These are phyloP conservation scores for Pollenia angustigena DNA, from an alignment of 2,888 invertebrate genomes.

Conservation along the genomic window DNA sequence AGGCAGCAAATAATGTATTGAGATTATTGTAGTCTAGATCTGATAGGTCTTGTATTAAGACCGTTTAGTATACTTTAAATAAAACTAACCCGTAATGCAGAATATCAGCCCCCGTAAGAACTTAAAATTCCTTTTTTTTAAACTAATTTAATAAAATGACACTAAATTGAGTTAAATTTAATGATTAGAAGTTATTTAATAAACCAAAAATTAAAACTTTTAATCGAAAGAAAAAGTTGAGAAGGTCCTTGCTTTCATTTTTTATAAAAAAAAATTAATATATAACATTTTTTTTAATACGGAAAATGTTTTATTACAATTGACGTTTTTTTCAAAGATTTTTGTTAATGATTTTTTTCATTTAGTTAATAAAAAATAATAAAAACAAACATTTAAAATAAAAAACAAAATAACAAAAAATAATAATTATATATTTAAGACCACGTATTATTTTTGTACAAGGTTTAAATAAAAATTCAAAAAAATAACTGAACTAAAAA, in stretches of 20 bases:
- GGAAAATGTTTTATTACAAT: slow-evolving; percentile 67
- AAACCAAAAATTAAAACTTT: slow-evolving; percentile 46
- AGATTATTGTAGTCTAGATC: no score
- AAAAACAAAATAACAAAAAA: slow-evolving; percentile 51
- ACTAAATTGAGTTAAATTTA: slow-evolving; percentile 10
- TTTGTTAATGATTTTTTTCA: slow-evolving; percentile 31
- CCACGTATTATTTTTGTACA: slow-evolving; percentile 65
- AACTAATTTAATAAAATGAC: slow-evolving; percentile 14
- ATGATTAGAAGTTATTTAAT: slow-evolving; percentile 41
- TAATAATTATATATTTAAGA: slow-evolving; percentile 55
- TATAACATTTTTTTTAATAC: slow-evolving; percentile 59
- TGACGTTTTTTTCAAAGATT: slow-evolving; percentile 42
- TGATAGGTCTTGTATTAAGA: no score
- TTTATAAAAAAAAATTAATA: slow-evolving; percentile 46
- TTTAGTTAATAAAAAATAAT: slow-evolving; percentile 20
- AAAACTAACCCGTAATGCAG: no score
- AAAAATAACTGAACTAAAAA: slow-evolving; percentile 6
- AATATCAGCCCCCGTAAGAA: slow-evolving; percentile 42
- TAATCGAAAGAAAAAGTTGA: slow-evolving; percentile 79
- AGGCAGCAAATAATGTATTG: no score
- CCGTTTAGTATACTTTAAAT: no score
- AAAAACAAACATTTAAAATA: slow-evolving; percentile 52
- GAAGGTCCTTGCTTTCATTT: slow-evolving; percentile 84
- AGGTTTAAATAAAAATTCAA: slow-evolving; percentile 43
- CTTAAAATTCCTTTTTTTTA: background rate